Base-by-base conservation (phyloP, 1,140 invertebrate genomes). In the Drosophila bipectinata region DNA sequence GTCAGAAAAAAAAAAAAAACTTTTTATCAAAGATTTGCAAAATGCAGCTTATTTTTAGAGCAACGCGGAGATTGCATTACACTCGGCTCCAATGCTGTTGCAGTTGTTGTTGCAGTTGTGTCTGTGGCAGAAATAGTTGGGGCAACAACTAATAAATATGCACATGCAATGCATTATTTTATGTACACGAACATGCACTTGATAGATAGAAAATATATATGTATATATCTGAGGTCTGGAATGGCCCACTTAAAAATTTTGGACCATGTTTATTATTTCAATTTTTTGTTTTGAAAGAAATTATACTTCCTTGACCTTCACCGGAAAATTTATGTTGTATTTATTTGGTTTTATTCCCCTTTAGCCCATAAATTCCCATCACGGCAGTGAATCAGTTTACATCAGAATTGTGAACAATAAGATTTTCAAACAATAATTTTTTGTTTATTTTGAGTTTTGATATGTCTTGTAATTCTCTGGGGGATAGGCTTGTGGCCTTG, bases 21-120 rank as follows among this genome's bases (percentile, higher is more conserved):
- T 73, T 87, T 85, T 82, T 82, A 87, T 85, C 81, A 87, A 67
- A 80, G 67, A 85, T 87, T 81, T 64, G 64, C 78, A 54, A 67
- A 72, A 48, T 72, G 80, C 82, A 77, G n/a, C 30, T 63, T 85
- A 85, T 85, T 87, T 87, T 66, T 81, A 78, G 73, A 79, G 55
- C 51, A 51, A 71, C 55, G 59, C 47, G 34, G 54, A 87, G 82
- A 85, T 85, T 85, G 78, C 78, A 85, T 87, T 85, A 71, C 81
- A 87, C 71, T 14, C 15, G 52, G 64, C 81, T 85, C 82, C 63
- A 79, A 80, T 79, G 80, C 77, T 57, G 59, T 48, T 68, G 55
- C 48, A 64, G 49, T 37, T 14, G 53, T 59, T 57, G 59, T 48
- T 68, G 55, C 48, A 59, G 44, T 37, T 14, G 53, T 59, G 66